Evolutionary conservation across 2,888 invertebrate species (phyloP).

Genomic region (Nebria salina): DNA sequence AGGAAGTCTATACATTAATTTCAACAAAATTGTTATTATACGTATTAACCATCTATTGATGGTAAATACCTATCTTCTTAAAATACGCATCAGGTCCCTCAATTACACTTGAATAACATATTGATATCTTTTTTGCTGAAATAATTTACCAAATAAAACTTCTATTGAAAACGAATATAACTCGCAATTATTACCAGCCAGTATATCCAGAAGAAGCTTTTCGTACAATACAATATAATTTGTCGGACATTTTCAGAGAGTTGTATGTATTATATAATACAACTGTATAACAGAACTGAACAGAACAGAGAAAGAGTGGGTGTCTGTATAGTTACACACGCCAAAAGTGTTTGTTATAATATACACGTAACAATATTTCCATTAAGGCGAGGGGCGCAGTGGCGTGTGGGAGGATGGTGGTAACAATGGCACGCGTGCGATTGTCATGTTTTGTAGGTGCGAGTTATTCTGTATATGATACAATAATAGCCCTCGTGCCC

Average conservation of each 20-base stretch:
- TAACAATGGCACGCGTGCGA: constrained; percentile 8
- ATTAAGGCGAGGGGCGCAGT: not conserved
- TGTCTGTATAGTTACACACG: not conserved
- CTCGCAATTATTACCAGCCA: not conserved
- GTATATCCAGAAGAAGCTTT: not conserved
- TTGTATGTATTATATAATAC: not conserved
- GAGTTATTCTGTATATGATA: not conserved
- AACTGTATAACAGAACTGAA: not conserved
- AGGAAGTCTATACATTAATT: not conserved
- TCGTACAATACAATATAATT: not conserved
- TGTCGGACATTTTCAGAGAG: not conserved
- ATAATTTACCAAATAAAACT: not conserved
- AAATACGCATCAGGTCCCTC: not conserved
- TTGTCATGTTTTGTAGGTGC: constrained; percentile 15
- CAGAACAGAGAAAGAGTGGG: not conserved
- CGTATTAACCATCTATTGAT: not conserved
- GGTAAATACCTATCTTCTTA: not conserved
- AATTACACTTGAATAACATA: not conserved
- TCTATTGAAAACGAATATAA: not conserved
- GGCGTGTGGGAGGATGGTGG: not conserved
- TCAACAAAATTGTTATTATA: not conserved
- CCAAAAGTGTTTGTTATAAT: not conserved
- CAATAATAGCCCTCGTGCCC: constrained; percentile 9
- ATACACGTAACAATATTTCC: not conserved
- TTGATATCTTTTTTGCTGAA: not conserved